Evolutionary conservation across 1,140 invertebrate species (phyloP).

Genomic region (Uloborus diversus): DNA sequence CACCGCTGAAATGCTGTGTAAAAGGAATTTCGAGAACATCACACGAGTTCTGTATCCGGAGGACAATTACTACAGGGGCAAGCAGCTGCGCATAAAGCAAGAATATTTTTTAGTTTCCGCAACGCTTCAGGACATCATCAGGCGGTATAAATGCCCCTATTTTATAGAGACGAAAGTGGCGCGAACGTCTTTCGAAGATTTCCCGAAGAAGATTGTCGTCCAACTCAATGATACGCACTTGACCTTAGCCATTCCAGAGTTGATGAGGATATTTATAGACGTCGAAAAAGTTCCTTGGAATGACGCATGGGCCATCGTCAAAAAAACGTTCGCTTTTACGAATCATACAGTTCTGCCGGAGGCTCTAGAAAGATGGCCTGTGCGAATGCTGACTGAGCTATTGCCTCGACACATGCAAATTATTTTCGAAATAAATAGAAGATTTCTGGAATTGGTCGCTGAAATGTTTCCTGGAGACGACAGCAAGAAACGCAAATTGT

Average conservation of each 20-base stretch:
- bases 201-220: slow-evolving; percentile 96
- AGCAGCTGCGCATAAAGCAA: slow-evolving; percentile 96
- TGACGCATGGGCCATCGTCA: slow-evolving; percentile 90
- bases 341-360: slow-evolving; percentile 99
- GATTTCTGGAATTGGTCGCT: slow-evolving; percentile 80
- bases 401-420: slow-evolving; percentile 96
- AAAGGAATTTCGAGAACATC: slow-evolving; percentile 97
- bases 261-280: slow-evolving; percentile 95
- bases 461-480: slow-evolving; percentile 84
- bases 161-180: slow-evolving; percentile 86
- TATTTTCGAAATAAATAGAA: slow-evolving; percentile 95
- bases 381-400: slow-evolving; percentile 85
- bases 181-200: slow-evolving; percentile 84
- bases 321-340: slow-evolving; percentile 93
- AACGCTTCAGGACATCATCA: slow-evolving; percentile 94
- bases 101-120: slow-evolving; percentile 99
- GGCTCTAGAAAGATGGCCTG: slow-evolving; percentile 97
- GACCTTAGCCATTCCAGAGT: slow-evolving; percentile 95
- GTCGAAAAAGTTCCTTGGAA: slow-evolving; percentile 91
- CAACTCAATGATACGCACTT: slow-evolving; percentile 99
- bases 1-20: slow-evolving; percentile 98
- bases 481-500: slow-evolving; percentile 91
- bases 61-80: slow-evolving; percentile 98
- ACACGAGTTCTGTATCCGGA: slow-evolving; percentile 97
- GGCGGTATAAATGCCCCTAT: slow-evolving; percentile 94